Conservation (phyloP, 1,140 invertebrate species). For the Drosophila tani region DNA sequence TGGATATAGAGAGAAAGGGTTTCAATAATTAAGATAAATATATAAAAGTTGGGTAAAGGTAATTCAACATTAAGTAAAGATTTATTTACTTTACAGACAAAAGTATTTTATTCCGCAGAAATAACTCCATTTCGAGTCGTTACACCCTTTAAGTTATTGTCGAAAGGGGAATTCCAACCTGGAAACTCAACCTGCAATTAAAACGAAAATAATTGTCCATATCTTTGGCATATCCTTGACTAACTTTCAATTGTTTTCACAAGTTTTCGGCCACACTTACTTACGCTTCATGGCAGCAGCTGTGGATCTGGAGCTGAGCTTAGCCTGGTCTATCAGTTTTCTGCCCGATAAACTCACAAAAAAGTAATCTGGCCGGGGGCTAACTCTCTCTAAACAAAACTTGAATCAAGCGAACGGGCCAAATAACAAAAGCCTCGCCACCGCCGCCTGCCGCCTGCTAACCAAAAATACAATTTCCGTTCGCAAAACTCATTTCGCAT, state of each 20-base stretch:
- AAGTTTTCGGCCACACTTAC: conserved; percentile 20
- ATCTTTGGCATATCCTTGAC: conserved; percentile 12
- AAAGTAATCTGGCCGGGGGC: conserved; percentile 55
- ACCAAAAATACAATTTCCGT: conserved; percentile 81
- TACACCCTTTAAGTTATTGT: not conserved
- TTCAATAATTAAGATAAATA: conserved; percentile 67
- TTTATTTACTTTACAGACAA: not conserved
- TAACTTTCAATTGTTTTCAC: conserved; percentile 38
- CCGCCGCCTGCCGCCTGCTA: conserved; percentile 44
- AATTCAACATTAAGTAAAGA: not conserved
- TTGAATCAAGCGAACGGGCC: conserved; percentile 37
- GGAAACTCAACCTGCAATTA: not conserved
- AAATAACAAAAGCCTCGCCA: conserved; percentile 55
- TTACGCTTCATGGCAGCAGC: not conserved
- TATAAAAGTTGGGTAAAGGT: too few species aligned
- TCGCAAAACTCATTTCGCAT: conserved; percentile 79
- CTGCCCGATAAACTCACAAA: conserved; percentile 36
- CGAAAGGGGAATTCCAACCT: not conserved
- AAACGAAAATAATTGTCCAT: conserved; percentile 28
- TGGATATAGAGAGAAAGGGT: conserved; percentile 17
- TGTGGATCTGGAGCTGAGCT: not conserved
- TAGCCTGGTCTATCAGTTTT: conserved; percentile 24
- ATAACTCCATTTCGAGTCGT: not conserved
- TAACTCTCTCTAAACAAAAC: conserved; percentile 49
- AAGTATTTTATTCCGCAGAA: conserved; percentile 1